Conservation (phyloP, 2,113 vertebrate genomes). For the Acrocephalus arundinaceus region DNA sequence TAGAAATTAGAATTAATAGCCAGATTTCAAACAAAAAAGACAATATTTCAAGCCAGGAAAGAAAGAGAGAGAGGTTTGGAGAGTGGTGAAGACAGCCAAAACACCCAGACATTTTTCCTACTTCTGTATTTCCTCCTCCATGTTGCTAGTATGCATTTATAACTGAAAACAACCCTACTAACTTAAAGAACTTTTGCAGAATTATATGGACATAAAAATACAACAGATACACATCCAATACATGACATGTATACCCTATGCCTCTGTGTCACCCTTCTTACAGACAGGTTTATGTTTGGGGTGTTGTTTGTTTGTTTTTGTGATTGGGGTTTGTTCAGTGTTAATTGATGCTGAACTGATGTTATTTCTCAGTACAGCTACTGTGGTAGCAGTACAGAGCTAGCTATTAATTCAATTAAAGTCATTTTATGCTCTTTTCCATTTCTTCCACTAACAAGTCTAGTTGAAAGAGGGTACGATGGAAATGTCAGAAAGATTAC, state of each 20-base stretch:
- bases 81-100: neutral
- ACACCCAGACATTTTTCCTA: fast-evolving
- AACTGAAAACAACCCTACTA: neutral
- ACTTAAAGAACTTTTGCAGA: neutral
- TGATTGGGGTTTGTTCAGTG: neutral
- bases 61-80: neutral
- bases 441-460: neutral
- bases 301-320: neutral
- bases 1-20: neutral
- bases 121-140: neutral
- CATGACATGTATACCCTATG: neutral
- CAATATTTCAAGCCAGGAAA: neutral
- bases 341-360: neutral
- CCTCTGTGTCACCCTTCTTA: neutral
- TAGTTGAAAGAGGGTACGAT: neutral
- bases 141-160: neutral
- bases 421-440: neutral
- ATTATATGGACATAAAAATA: neutral
- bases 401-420: neutral
- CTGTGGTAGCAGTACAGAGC: neutral
- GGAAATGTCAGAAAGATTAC: neutral
- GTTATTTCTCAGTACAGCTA: neutral
- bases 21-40: neutral
- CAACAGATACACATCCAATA: neutral
- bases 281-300: neutral